These are phyloP conservation scores for Cylindroiulus punctatus DNA, from an alignment of 2,888 invertebrate species.

Conservation along the genomic window DNA sequence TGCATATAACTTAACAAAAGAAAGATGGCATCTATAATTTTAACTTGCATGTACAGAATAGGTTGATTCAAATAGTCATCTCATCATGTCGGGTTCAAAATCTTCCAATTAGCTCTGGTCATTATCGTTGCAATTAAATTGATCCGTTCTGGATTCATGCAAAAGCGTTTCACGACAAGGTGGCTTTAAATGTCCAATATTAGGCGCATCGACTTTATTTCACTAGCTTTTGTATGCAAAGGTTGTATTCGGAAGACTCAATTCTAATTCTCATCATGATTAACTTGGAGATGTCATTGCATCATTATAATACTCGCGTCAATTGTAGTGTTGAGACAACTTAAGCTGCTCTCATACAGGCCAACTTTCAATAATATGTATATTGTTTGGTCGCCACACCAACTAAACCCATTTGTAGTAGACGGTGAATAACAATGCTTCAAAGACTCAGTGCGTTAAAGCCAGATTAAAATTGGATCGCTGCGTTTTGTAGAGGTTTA, in stretches of 20 bases:
- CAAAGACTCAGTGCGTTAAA: conserved; percentile 9
- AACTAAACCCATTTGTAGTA: conserved; percentile 3
- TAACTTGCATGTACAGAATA: too few relatives aligned
- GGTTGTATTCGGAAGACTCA: background rate
- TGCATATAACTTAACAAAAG: too few relatives aligned
- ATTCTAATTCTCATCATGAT: conserved; percentile 1
- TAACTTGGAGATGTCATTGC: conserved; percentile 8
- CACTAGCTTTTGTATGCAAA: background rate
- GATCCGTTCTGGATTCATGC: too few relatives aligned
- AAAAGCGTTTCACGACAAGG: background rate
- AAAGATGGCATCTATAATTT: too few relatives aligned
- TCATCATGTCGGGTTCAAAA: too few relatives aligned
- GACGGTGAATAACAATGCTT: conserved; percentile 25
- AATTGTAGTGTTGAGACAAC: conserved; percentile 25
- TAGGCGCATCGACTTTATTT: background rate
- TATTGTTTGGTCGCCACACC: conserved; percentile 28
- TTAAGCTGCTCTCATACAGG: conserved; percentile 32
- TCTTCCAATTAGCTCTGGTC: too few relatives aligned
- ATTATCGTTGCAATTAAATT: too few relatives aligned
- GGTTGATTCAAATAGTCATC: too few relatives aligned
- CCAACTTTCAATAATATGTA: conserved; percentile 28
- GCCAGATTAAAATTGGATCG: conserved; percentile 5
- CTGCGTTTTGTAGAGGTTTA: conserved; percentile 25
- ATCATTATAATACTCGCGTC: background rate
- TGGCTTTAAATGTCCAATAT: conserved; percentile 7